Base-by-base conservation (phyloP, 2,888 invertebrate species). In the Lasius platythorax region DNA sequence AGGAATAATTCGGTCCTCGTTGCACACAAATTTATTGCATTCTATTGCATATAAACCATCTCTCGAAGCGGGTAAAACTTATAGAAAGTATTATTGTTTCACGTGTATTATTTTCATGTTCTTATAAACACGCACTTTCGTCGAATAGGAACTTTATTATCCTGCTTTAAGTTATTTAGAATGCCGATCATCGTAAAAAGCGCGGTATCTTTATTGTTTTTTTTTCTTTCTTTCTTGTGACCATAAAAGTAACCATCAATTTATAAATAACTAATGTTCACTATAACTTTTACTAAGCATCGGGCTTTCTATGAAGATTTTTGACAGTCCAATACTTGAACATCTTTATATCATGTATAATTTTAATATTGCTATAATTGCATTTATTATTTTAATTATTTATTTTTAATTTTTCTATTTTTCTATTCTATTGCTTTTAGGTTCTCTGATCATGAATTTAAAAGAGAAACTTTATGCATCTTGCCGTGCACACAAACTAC, bases 161-260 rank as follows among this genome's bases (percentile, higher is more conserved):
- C 5, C 30, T 30, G 43, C 9, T 4, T 40, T 30, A 11, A 40
- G 5, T 61, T 18, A 61, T 79, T 72, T 33, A 46, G 11, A 70
- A 40, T 5, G 23, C 15, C 15, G 5, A 58, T 70, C 6, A 33
- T 30, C 56, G 15, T n/a, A 43, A 56, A 53, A 67, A 12, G 5
- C 12, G 37, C 3, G 18, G 1, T 40, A 70, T 28, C 28, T 50
- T 4, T 56, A n/a, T 4, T 2, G 40, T 78, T 33, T 8, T 15
- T 30, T 43, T 15, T 15, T 15, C 0, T 15, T 18, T 15, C 23
- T 79, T 11, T 56, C 15, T 70, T 18, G 56, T 23, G 9, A 5
- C 15, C 1, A 15, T 43, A 58, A 70, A 68, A 40, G 53, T 78
- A 74, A 50, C 6, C 64, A 53, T 33, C 23, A 74, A 74, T 18